phyloP scores from a whole-genome alignment of 2,888 invertebrate species.

The Drosophila subquinaria region DNA sequence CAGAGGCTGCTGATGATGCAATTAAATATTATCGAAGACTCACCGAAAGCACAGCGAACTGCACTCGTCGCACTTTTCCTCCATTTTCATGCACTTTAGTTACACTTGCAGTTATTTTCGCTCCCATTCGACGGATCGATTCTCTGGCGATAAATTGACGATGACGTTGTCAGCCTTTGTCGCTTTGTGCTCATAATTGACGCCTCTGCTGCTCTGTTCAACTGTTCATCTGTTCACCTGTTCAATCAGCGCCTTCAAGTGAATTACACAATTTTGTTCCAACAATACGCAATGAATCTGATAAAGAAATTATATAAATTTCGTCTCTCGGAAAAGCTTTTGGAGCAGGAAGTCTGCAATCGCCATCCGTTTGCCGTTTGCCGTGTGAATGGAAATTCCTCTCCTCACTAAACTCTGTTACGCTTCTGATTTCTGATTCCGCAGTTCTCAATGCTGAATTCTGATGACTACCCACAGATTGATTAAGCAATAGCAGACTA shows the following conservation, averaged over 20 bases:
- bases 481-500: slow-evolving; percentile 52
- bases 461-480: slow-evolving; percentile 40
- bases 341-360: slow-evolving; percentile 73
- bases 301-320: slow-evolving; percentile 77
- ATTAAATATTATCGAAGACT: slow-evolving; percentile 59
- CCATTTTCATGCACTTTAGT: slow-evolving; percentile 59
- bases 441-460: slow-evolving; percentile 20
- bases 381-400: slow-evolving; percentile 64
- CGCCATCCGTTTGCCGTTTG: slow-evolving; percentile 61
- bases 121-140: slow-evolving; percentile 39
- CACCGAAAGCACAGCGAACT: slow-evolving; percentile 70
- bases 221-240: slow-evolving; percentile 11
- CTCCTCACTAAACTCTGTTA: slow-evolving; percentile 10
- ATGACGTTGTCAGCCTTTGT: slow-evolving; percentile 58
- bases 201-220: slow-evolving; percentile 40
- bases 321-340: slow-evolving; percentile 66
- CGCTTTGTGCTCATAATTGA: slow-evolving; percentile 71
- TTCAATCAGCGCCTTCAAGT: slow-evolving; percentile 64
- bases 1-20: slow-evolving; percentile 60
- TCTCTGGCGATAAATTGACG: slow-evolving; percentile 51
- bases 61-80: slow-evolving; percentile 70
- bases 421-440: slow-evolving; percentile 34
- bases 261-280: slow-evolving; percentile 71
- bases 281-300: slow-evolving; percentile 67
- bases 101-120: slow-evolving; percentile 54